Evolutionary conservation across 2,113 vertebrate genomes (phyloP), one percentile per base, ranked within the genome.

Genomic region (Vanacampus margaritifer): DNA sequence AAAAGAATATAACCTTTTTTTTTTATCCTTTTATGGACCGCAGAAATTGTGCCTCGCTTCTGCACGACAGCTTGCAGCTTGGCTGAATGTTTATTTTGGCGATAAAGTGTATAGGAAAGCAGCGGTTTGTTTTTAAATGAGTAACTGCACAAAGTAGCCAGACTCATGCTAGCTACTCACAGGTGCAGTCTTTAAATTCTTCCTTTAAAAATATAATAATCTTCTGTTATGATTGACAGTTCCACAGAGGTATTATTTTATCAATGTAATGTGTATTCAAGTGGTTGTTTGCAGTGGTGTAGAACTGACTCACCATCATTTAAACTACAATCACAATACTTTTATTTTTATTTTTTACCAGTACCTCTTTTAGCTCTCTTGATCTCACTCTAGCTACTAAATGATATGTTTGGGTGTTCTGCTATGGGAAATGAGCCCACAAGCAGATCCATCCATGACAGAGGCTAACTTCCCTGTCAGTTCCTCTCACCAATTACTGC

Each of bases 401-500:
- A 26, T 54, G 12, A 54, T 23, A 14, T 39, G 36, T 11, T 62
- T 62, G 3, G 8, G 19, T 62, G 59, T 39, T 36, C 21, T 23
- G 9, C n/a, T 5, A 41, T 24, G 35, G 9, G 24, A 58, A 21
- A 19, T 24, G 23, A 54, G 11, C 69, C 7, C 19, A 48, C 45
- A 48, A 48, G 45, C 45, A 48, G 17, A 6, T 21, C 54, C 54
- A 45, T 16, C 2, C 19, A 41, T 46, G 68, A 14, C 45, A 37
- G 72, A 75, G 78, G 64, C 24, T 51, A 73, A 24, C 24, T 5
- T 64, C 69, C 65, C 59, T 6, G 60, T 46, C 12, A 28, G 51
- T 54, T 57, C 16, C 21, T 17, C 51, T 53, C 8, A 56, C 77
- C 74, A 82, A 76, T 84, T 86, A 86, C 72, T 73, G 58, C 66